Evolutionary conservation across 2,113 vertebrate genomes (phyloP), one percentile per base, ranked within the genome.

Genomic region (Oophaga pumilio): DNA sequence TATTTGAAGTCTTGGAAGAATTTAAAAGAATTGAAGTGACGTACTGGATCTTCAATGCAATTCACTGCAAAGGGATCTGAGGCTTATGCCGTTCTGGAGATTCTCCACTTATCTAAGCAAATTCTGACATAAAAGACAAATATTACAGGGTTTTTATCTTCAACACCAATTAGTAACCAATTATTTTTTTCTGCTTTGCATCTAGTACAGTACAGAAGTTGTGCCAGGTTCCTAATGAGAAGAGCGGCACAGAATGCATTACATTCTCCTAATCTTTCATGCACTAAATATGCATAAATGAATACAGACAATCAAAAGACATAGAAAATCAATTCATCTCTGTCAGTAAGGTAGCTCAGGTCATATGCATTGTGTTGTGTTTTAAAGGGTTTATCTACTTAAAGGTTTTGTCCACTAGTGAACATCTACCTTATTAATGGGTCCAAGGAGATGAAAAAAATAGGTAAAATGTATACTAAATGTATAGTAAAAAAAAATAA

Each of bases 81-180:
- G 57, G 43, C 81, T 50, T 82, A 22, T 73, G 28, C 69, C 69
- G 62, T 64, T 77, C 59, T 85, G 73, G 73, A 24, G 66, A 74
- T 60, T 77, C 73, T 86, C n/a, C 49, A 57, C 33, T 86, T 59
- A 81, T 71, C 76, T 80, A 80, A 66, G 85, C 76, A 80, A 79
- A 69, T 81, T 80, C 26, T 59, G 53, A 43, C 77, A 87, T 17
- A 71, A 71, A 71, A 87, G 66, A 59, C 53, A 77, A 86, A 79
- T 76, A 64, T 43, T 17, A 57, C 20, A n/a, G 52, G 76, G 10
- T 53, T 87, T 77, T 79, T 80, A 43, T 71, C 60, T 73, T 53
- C 62, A 50, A 71, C 76, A 59, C 64, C 66, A 87, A 87, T 81
- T 69, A 87, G 85, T 81, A 26, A 73, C 77, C 76, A 85, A 85